Base-by-base conservation (phyloP, 1,140 invertebrate species). In the Heterodera schachtii region DNA sequence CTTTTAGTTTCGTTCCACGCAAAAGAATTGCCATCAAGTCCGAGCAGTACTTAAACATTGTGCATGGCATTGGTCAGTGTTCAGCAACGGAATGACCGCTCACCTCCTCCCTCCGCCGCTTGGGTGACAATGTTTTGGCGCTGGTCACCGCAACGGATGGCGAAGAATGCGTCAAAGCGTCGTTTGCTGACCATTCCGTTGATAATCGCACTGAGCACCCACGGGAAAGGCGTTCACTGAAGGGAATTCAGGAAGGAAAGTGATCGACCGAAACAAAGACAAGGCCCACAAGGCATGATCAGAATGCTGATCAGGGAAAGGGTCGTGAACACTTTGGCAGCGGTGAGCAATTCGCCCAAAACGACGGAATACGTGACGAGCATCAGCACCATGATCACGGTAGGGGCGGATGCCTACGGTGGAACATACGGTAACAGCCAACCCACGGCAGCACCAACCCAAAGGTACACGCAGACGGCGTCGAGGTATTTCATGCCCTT, bases 261-360 rank as follows among this genome's bases (percentile, higher is more conserved):
- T 8, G 46, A 64, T 74, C 57, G 13, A 74, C 31, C 21, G 64
- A 52, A 49, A 21, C 60, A 13, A 75, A 74, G 43, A 11, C 57
- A 74, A 74, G 2, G 13, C 46, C 46, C 46, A 76, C 75, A 21
- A 2, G 97, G 97, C 66, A 93, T 93, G 83, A 98, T 98, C 44
- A 99, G 91, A 94, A 99, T 97, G 88, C 97, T 95, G 57, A 99
- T 93, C 73, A 99, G 90, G 0, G 97, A 95, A 81, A 99, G 93
- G 85, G 94, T 95, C 3, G 97, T 98, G 88, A 98, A 99, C 0
- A 95, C 95, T 69, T 94, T 96, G 57, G 95, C 94, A 5, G 96
- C 94, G 79, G 93, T 94, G 1, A 98, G 91, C 76, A 92, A 77
- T 80, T 96, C 93, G 6, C 95, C 95, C 75, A 90, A 43, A 82